Conservation (phyloP, 2,888 invertebrate genomes). For the Meteorus colon region DNA sequence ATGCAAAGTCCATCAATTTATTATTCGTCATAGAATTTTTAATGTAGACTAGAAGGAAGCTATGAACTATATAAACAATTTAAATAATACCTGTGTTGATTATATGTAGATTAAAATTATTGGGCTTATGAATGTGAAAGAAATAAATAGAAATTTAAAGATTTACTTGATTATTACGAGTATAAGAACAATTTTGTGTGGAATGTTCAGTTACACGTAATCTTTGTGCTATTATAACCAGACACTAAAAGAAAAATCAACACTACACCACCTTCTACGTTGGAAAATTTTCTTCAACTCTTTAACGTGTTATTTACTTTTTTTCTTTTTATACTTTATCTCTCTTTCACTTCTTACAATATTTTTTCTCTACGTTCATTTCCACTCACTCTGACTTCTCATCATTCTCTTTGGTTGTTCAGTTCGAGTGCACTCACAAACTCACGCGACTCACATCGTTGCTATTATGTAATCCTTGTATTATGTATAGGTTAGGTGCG, state of each 20-base stretch:
- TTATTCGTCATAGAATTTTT: background rate
- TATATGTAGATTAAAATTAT: background rate
- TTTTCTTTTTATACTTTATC: background rate
- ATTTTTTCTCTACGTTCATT: background rate
- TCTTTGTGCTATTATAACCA: background rate
- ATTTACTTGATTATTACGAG: background rate
- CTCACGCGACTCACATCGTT: constrained; percentile 6
- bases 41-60: background rate
- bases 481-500: background rate
- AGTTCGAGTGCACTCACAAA: constrained; percentile 24
- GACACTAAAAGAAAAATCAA: background rate
- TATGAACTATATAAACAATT: background rate
- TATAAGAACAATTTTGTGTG: background rate
- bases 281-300: background rate
- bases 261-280: background rate
- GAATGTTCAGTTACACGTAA: background rate
- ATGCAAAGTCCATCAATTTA: constrained; percentile 2
- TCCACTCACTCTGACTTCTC: background rate
- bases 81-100: background rate
- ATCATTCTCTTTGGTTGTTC: background rate
- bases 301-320: background rate
- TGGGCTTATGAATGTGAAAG: background rate
- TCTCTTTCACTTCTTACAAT: background rate
- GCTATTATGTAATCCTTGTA: background rate
- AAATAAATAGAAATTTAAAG: background rate